Base-by-base conservation (phyloP, 2,888 invertebrate genomes). In the Cerastis leucographa region DNA sequence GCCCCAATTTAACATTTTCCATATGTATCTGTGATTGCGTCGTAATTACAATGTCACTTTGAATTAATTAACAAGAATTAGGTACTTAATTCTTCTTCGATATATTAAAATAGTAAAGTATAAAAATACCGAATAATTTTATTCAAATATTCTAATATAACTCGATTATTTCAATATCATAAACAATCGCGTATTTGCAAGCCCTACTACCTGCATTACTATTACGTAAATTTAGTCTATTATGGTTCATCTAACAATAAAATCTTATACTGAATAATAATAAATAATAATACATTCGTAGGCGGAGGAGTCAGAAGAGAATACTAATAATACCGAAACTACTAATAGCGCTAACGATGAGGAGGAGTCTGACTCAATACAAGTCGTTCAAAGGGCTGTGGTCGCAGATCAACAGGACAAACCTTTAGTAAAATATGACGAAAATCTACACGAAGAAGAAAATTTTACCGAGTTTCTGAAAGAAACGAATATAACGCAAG, bases 301-400 rank as follows among this genome's bases (percentile, higher is more conserved):
- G 84, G 78, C 68, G 71, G 71, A 74, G 0, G 54, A 56, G 35
- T 70, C 70, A n/a, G 70, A 51, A 61, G 74, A 74, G 29, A 49
- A 11, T 11, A 44, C n/a, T 42, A 65, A 77, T 14, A 59, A 11
- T 19, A 66, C 40, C 19, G 74, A 74, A 59, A 64, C 17, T 64
- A 70, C 54, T 29, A 46, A 35, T 11, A 74, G 4, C 1, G 14
- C 66, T 22, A 51, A 66, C 2, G 70, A 72, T 25, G 82, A 74
- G 22, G 68, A 78, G 40, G 78, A 78, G 35, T 84, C 85, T 22
- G 84, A 46, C 12, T 85, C 84, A 67, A 81, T 85, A 69, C 69
- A 84, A 78, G 42, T 81, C 17, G 83, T 78, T 44, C 54, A 72
- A 42, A 81, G 42, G 5, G 71, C 67, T 25, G 8, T 44, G 0